Evolutionary conservation across 1,140 invertebrate genomes (phyloP).

Genomic region (Probaryconus sp.): DNA sequence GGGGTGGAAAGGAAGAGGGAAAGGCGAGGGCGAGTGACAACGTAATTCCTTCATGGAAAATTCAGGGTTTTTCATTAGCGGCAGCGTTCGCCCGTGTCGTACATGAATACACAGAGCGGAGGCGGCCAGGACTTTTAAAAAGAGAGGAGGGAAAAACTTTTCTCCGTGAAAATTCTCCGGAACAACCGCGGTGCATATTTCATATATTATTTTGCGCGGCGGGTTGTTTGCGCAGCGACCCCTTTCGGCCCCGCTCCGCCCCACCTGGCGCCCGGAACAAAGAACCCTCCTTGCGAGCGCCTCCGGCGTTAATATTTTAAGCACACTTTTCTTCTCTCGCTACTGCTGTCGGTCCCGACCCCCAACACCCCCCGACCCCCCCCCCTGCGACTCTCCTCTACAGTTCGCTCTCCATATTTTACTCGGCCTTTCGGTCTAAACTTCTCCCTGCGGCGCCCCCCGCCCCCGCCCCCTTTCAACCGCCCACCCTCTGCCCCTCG

Average conservation of each 20-base stretch:
- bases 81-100: conserved; percentile 43
- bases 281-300: conserved; percentile 72
- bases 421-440: conserved; percentile 53
- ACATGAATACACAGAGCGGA: conserved; percentile 56
- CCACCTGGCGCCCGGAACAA: conserved; percentile 71
- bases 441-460: conserved; percentile 19
- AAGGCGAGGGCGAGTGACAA: conserved; percentile 47
- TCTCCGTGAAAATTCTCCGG: conserved; percentile 65
- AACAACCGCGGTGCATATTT: conserved; percentile 75
- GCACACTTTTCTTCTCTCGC: conserved; percentile 75
- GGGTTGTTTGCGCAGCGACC: conserved; percentile 72
- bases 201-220: conserved; percentile 77
- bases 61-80: conserved; percentile 78
- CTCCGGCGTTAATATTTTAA: conserved; percentile 79
- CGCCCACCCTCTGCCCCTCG: conserved; percentile 11
- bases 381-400: conserved; percentile 4
- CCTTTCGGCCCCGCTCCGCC: conserved; percentile 30
- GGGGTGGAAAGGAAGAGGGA: no score
- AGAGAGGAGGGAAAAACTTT: conserved; percentile 65
- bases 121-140: conserved; percentile 36
- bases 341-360: conserved; percentile 32
- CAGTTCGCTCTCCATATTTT: conserved; percentile 37
- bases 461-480: neutral
- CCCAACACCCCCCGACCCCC: no score
- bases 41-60: conserved; percentile 77